Base-by-base conservation (phyloP, 1,140 invertebrate genomes). In the Bombus superbus region DNA sequence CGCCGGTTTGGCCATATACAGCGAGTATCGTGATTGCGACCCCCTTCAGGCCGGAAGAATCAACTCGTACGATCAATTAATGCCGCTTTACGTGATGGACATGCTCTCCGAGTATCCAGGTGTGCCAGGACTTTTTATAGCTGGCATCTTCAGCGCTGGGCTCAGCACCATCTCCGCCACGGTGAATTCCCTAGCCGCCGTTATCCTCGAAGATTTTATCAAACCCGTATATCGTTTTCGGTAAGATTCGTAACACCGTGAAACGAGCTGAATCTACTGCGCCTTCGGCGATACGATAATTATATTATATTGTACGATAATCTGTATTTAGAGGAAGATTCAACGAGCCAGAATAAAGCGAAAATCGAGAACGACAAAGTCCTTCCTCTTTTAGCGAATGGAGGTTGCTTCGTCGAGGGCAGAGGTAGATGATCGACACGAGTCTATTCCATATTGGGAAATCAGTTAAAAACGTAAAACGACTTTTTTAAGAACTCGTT, bases 101-200 rank as follows among this genome's bases (percentile, higher is more conserved):
- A 96, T 96, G 8, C 95, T 98, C 92, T 95, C 96, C 1, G 85
- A 96, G 66, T 95, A 97, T 68, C 97, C 97, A 6, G 98, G 98
- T 10, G 87, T 98, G 13, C 95, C 95, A 0, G 96, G 96, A 0
- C 93, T 96, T 32, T 96, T 96, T 77, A 95, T 96, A 53, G 95
- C 96, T 0, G 96, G 96, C 0, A 96, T 96, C 77, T 96, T 96
- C 90, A 96, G 96, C 69, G 98, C 98, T 0, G 97, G 98, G 0
- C 95, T 99, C 2, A 98, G 98, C 76, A 98, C 98, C 0, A 96
- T 98, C 75, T 98, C 98, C 0, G 98, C 98, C 5, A 96, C 97
- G 42, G 95, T 98, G 64, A 98, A 98, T 94, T 98, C 98, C 9
- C 94, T 98, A 28, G 97, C 98, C 28, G 98, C 98, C 28, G 97